These are phyloP conservation scores for Ramphastos sulfuratus DNA, from an alignment of 2,113 vertebrate genomes.

Conservation along the genomic window DNA sequence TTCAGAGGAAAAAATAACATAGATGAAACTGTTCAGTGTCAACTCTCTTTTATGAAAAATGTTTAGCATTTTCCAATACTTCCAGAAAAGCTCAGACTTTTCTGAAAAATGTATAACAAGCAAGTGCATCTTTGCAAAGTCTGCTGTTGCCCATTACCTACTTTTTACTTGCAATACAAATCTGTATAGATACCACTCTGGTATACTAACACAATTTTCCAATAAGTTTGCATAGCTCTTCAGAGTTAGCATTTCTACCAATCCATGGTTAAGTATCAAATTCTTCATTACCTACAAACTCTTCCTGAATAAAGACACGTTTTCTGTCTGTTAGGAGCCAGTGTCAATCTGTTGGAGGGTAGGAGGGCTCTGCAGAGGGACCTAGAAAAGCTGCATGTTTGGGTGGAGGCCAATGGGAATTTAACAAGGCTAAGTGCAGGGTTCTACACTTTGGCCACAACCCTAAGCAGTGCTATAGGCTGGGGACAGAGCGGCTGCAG, in stretches of 20 bases:
- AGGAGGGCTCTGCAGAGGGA: no score
- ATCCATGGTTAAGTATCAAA: conserved; percentile 23
- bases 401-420: not conserved
- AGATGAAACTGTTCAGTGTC: not conserved
- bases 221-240: not conserved
- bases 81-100: not conserved
- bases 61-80: not conserved
- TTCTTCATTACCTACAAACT: conserved; percentile 13
- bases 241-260: not conserved
- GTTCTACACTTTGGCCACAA: no score
- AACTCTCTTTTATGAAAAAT: not conserved
- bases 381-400: no score
- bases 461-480: no score
- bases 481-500: no score
- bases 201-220: not conserved
- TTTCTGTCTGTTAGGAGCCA: conserved; percentile 7
- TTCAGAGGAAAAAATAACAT: conserved; percentile 37
- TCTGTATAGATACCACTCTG: not conserved
- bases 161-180: not conserved
- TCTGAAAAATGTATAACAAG: not conserved
- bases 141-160: no score
- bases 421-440: no score
- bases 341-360: not conserved
- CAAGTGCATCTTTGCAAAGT: not conserved
- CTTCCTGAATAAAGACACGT: conserved; percentile 31